phyloP scores from a whole-genome alignment of 2,888 invertebrate species.

The Nemapogon koenigi region DNA sequence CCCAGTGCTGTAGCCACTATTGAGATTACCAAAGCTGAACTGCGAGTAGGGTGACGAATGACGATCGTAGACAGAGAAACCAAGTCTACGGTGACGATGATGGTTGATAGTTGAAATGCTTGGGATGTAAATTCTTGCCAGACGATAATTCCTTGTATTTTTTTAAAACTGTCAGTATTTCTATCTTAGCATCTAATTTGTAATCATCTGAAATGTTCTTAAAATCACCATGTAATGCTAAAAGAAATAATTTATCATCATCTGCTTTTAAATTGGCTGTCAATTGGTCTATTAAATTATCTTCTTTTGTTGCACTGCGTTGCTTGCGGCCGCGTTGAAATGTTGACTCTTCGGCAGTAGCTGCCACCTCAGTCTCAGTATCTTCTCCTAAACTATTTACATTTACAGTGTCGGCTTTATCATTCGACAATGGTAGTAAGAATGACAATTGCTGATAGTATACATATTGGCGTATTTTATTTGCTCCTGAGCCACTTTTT shows the following conservation, averaged over 20 bases:
- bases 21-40: background rate
- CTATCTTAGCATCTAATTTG: slow-evolving; percentile 2
- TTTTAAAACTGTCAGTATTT: slow-evolving; percentile 5
- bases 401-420: slow-evolving; percentile 1
- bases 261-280: slow-evolving; percentile 1
- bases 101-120: background rate
- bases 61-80: too few relatives aligned
- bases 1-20: slow-evolving; percentile 1
- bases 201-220: background rate
- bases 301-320: background rate
- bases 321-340: slow-evolving; percentile 2
- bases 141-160: slow-evolving; percentile 1
- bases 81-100: background rate
- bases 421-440: slow-evolving; percentile 3
- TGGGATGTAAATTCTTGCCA: slow-evolving; percentile 1
- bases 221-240: background rate
- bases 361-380: background rate
- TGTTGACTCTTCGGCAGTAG: slow-evolving; percentile 1
- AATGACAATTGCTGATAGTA: slow-evolving; percentile 1
- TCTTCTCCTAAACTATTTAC: slow-evolving; percentile 1
- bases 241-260: slow-evolving; percentile 5
- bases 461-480: slow-evolving; percentile 2
- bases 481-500: slow-evolving; percentile 4
- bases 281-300: background rate
- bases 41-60: background rate